These are phyloP conservation scores for Gallinago nigripennis DNA, from an alignment of 2,797 vertebrate species.

Conservation along the genomic window DNA sequence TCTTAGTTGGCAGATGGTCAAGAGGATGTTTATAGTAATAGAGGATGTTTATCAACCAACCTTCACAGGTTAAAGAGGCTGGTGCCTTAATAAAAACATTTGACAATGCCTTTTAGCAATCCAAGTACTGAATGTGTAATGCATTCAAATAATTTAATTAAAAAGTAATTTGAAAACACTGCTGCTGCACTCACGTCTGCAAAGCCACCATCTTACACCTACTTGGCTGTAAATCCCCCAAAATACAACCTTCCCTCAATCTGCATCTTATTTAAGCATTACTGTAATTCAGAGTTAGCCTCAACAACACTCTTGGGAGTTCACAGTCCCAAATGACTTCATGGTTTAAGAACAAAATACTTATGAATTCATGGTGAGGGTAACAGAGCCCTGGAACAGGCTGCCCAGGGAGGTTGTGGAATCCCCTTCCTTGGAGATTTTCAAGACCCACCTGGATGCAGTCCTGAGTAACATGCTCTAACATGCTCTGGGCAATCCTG, in stretches of 20 bases:
- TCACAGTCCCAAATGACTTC: neutral
- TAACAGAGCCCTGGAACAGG: no score
- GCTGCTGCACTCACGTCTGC: neutral
- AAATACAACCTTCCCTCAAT: neutral
- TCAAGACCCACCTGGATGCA: no score
- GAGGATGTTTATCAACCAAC: conserved; percentile 56
- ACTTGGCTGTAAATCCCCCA: neutral
- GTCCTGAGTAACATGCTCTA: no score
- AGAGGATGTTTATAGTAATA: conserved; percentile 53
- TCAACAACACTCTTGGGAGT: neutral
- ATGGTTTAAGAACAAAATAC: neutral
- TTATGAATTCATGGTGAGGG: neutral
- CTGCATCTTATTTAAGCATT: neutral
- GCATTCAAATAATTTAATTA: neutral
- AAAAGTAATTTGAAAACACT: neutral
- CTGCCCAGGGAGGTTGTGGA: no score
- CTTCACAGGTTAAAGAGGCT: neutral
- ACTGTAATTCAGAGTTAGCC: neutral
- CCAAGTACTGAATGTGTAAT: neutral
- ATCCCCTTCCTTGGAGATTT: no score
- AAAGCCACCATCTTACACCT: neutral
- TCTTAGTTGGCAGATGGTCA: conserved; percentile 6
- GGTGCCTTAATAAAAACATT: conserved; percentile 14
- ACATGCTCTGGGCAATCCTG: no score
- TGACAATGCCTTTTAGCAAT: neutral